Conservation (phyloP, 2,797 vertebrate species). For the Leuciscus waleckii region DNA sequence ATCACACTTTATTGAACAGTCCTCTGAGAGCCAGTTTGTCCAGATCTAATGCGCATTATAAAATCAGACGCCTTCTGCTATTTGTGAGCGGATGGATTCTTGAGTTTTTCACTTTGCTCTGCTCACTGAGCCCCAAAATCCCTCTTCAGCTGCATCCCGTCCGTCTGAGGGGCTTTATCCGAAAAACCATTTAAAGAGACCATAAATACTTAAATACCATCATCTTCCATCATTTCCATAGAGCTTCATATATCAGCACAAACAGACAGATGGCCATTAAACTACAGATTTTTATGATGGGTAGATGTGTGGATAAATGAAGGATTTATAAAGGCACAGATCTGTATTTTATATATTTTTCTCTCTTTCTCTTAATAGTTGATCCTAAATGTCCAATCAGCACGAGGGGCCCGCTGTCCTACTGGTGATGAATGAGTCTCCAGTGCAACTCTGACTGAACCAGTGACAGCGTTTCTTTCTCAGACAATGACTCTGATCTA, state of each 20-base stretch:
- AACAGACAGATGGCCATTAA: conserved; percentile 1
- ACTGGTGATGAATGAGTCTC: conserved; percentile 48
- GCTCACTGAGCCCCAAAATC: conserved; percentile 6
- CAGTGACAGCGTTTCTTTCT: conserved; percentile 42
- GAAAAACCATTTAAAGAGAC: conserved; percentile 16
- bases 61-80: conserved; percentile 37
- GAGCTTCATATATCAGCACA: conserved; percentile 25
- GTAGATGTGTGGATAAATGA: neutral
- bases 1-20: conserved; percentile 60
- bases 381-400: conserved; percentile 46
- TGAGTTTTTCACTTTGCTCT: neutral
- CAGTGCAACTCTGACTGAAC: conserved; percentile 44
- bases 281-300: neutral
- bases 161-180: conserved; percentile 26
- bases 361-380: neutral
- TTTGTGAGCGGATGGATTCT: neutral
- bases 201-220: conserved; percentile 35
- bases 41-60: conserved; percentile 57
- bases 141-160: neutral
- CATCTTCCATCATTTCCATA: conserved; percentile 27
- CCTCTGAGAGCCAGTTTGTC: conserved; percentile 53
- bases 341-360: neutral
- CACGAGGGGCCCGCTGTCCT: neutral
- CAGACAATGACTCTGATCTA: conserved; percentile 57
- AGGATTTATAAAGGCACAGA: neutral